These are phyloP conservation scores for Thaleichthys pacificus DNA, from an alignment of 2,797 vertebrate species.

Conservation along the genomic window DNA sequence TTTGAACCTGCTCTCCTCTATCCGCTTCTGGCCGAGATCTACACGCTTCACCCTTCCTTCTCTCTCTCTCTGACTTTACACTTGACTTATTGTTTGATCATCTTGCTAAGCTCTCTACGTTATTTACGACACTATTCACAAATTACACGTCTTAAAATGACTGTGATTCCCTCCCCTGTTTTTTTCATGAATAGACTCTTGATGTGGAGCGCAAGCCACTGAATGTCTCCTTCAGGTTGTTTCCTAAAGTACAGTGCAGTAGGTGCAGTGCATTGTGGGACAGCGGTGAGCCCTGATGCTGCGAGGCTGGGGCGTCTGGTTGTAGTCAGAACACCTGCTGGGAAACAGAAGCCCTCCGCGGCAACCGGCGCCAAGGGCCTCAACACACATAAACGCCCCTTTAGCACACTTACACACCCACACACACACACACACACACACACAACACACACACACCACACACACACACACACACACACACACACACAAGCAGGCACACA, in stretches of 20 bases:
- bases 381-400: too few species aligned
- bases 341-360: slow-evolving; percentile 33
- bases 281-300: slow-evolving; percentile 31
- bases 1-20: not conserved
- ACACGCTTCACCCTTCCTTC: not conserved
- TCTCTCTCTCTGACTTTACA: not conserved
- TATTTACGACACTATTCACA: too few species aligned
- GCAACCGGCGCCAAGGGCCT: slow-evolving; percentile 41
- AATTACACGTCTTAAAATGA: too few species aligned
- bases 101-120: too few species aligned
- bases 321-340: slow-evolving; percentile 51
- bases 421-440: not conserved
- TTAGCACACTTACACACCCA: not conserved
- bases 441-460: not conserved
- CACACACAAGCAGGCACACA: not conserved
- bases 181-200: too few species aligned
- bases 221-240: too few species aligned
- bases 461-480: not conserved
- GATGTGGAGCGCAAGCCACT: too few species aligned
- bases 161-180: too few species aligned
- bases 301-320: slow-evolving; percentile 15
- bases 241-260: slow-evolving; percentile 21
- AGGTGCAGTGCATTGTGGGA: not conserved
- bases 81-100: not conserved
- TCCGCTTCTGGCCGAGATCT: not conserved